Conservation (phyloP, 2,113 vertebrate genomes). For the Callipepla californica region DNA sequence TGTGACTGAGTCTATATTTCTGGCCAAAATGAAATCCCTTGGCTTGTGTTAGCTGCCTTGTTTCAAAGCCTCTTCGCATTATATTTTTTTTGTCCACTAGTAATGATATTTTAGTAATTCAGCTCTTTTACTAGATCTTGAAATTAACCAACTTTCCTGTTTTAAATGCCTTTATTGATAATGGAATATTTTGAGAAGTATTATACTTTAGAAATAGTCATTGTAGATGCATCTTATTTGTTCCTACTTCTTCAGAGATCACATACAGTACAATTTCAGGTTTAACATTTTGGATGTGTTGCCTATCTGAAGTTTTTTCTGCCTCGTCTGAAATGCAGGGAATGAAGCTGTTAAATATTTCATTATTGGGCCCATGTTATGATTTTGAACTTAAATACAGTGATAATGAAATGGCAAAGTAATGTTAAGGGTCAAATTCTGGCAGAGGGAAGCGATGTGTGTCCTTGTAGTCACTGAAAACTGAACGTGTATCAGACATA, state of each 20-base stretch:
- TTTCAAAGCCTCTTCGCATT: background rate
- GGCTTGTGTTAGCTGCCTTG: background rate
- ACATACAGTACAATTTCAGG: background rate
- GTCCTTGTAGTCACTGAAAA: background rate
- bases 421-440: background rate
- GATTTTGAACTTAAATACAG: background rate
- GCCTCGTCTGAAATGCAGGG: background rate
- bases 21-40: background rate
- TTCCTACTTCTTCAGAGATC: background rate
- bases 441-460: too few species aligned
- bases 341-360: background rate
- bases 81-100: background rate
- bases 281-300: background rate
- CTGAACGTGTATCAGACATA: accelerated
- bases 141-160: background rate
- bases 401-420: background rate
- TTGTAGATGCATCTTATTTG: background rate
- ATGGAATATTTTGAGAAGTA: background rate
- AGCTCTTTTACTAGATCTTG: background rate
- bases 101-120: background rate
- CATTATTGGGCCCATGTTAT: background rate
- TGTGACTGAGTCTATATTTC: background rate
- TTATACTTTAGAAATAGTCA: background rate
- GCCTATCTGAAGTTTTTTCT: background rate
- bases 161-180: background rate